phyloP scores from a whole-genome alignment of 2,797 vertebrate genomes.

The Microctenopoma steveboyesi region DNA sequence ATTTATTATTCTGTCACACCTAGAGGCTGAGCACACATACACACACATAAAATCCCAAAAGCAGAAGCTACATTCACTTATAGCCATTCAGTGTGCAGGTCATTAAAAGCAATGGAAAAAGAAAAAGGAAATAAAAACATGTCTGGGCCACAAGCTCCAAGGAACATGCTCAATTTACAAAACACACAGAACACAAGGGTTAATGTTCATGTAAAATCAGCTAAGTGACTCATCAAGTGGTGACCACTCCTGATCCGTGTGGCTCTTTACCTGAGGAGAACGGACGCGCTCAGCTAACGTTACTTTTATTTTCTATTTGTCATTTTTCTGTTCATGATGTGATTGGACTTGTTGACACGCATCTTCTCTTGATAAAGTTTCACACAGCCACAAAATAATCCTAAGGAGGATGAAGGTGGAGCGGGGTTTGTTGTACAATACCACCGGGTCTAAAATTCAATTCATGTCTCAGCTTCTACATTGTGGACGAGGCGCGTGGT shows the following conservation, averaged over 20 bases:
- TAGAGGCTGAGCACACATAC: constrained; percentile 23
- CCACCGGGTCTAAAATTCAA: too few species aligned
- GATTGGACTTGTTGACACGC: neutral
- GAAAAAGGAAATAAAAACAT: neutral
- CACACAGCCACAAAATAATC: too few species aligned
- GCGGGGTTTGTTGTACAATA: too few species aligned
- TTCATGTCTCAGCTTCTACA: too few species aligned
- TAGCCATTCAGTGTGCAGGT: constrained; percentile 24
- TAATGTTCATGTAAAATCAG: constrained; percentile 19
- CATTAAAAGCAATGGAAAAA: constrained; percentile 6
- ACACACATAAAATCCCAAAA: constrained; percentile 33
- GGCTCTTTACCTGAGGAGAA: constrained; percentile 9
- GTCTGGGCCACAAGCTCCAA: neutral
- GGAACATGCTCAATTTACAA: constrained; percentile 15
- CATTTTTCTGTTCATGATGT: neutral
- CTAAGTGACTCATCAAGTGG: constrained; percentile 21
- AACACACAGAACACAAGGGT: constrained; percentile 1
- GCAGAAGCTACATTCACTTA: constrained; percentile 26
- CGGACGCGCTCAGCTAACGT: neutral
- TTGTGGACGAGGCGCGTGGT: too few species aligned
- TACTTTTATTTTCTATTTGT: neutral
- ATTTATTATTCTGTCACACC: constrained; percentile 76
- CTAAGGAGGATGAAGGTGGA: too few species aligned
- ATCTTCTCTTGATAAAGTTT: too few species aligned
- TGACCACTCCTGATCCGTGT: constrained; percentile 20